Conservation (phyloP, 2,113 vertebrate genomes). For the Poeciliopsis turrubarensis region DNA sequence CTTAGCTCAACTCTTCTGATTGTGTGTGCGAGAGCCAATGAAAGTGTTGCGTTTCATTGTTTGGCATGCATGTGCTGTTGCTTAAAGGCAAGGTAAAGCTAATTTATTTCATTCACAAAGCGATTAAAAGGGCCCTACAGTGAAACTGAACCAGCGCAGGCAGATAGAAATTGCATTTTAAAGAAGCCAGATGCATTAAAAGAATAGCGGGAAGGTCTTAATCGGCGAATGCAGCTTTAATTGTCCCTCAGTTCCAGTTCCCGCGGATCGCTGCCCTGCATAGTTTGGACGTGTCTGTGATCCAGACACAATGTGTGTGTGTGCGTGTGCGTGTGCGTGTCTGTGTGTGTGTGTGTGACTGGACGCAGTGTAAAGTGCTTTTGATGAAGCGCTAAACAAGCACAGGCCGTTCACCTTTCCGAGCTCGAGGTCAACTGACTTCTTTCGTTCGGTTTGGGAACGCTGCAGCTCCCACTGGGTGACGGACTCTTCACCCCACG, state of each 20-base stretch:
- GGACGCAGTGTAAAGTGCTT: no score
- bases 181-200: background rate
- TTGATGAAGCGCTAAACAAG: no score
- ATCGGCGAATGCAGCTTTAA: background rate
- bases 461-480: background rate
- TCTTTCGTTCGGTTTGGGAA: background rate
- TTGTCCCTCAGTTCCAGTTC: no score
- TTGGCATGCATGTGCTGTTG: slow-evolving; percentile 36
- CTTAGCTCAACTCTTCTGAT: slow-evolving; percentile 52
- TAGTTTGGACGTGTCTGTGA: no score
- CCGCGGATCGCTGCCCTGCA: no score
- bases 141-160: background rate
- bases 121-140: background rate
- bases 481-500: background rate
- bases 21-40: slow-evolving; percentile 27
- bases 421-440: background rate
- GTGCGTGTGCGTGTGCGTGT: no score
- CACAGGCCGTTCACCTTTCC: no score
- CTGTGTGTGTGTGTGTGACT: no score
- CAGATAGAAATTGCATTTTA: background rate
- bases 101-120: background rate
- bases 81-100: background rate
- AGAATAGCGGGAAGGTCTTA: background rate
- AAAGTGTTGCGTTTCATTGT: slow-evolving; percentile 5
- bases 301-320: no score